phyloP scores from a whole-genome alignment of 1,140 invertebrate species.

The Eufriesea mexicana region DNA sequence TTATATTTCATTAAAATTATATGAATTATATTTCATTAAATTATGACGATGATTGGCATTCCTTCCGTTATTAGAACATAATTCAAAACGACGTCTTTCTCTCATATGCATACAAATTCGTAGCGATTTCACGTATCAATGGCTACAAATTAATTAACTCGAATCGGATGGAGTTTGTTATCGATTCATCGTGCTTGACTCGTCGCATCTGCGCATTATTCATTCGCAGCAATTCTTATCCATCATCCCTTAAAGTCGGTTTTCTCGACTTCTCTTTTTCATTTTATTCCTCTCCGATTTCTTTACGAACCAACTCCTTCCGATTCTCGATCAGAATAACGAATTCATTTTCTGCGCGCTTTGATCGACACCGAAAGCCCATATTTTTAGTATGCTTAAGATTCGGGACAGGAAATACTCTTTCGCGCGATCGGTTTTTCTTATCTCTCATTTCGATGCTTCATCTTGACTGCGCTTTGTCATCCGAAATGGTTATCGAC shows the following conservation, averaged over 20 bases:
- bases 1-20: no score
- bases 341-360: conserved; percentile 28
- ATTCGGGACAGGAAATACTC: neutral
- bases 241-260: neutral
- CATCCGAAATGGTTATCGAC: conserved; percentile 28
- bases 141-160: conserved; percentile 8
- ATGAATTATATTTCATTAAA: neutral
- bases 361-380: neutral
- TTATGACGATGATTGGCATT: neutral
- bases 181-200: neutral
- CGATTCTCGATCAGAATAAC: conserved; percentile 2
- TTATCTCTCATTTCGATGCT: conserved; percentile 5
- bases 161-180: conserved; percentile 9
- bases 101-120: neutral
- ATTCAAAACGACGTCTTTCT: neutral
- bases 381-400: neutral
- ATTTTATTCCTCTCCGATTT: neutral
- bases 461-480: neutral
- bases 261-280: neutral
- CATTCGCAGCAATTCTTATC: conserved; percentile 13
- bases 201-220: conserved; percentile 24
- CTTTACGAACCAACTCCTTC: neutral
- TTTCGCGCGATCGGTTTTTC: neutral
- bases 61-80: neutral
- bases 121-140: neutral